Evolutionary conservation across 2,888 invertebrate species (phyloP), one percentile per base, ranked within the genome.

Genomic region (Phytoseiulus persimilis): DNA sequence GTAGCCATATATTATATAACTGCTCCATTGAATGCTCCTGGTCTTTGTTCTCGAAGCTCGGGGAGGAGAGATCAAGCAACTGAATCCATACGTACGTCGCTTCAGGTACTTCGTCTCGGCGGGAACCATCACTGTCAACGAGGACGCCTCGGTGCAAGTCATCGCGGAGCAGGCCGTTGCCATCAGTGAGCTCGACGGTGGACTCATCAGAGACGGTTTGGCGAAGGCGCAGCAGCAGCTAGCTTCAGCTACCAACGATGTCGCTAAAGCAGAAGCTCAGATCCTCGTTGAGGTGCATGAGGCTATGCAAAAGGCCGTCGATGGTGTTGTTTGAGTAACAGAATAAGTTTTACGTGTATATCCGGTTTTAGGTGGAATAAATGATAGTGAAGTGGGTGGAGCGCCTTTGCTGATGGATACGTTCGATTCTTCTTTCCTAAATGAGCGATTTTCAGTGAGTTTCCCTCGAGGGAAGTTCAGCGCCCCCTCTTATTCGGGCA

Each of bases 261-360:
- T 95, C 93, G 97, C 96, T 92, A 94, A 94, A 93, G 98, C 98
- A 31, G 97, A 97, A 94, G 98, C 98, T 90, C 95, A 95, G 91
- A 97, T 99, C 92, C 96, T 97, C 83, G 94, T 98, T 14, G 98
- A 99, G 94, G 97, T 98, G 90, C 97, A 96, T 90, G 98, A 98
- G 93, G 97, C 97, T 91, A 94, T 99, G 91, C 95, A 97, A 90
- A 96, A 96, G 93, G 98, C 98, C 91, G 90, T 92, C 31, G 92
- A 92, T 31, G 87, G 87, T 65, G 65, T 65, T 65, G 28, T 65
- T 18, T 65, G 18, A 65, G 65, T 28, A 28, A 65, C 23, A 14
- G 28, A 65, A 65, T 65, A 23, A 65, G 18, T 65, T 65, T 65
- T 23, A 23, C 23, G 28, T 65, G 65, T 65, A 65, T 65, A 65